Base-by-base conservation (phyloP, 2,888 invertebrate genomes). In the Eugnorisma glareosa region DNA sequence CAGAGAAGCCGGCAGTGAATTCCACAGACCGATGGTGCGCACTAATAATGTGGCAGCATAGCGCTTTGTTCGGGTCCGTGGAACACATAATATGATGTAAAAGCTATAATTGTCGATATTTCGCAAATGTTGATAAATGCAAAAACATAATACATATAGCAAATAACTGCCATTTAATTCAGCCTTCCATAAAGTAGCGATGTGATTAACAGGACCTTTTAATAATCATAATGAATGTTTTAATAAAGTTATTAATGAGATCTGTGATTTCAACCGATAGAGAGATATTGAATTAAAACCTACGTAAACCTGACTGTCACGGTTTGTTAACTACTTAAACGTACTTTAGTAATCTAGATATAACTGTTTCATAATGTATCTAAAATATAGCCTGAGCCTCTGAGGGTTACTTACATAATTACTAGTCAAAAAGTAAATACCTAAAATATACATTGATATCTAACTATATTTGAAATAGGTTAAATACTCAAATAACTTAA, bases 161-260 rank as follows among this genome's bases (percentile, higher is more conserved):
- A 81, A 67, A 73, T 81, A 43, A 74, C 61, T 74, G 18, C 13
- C 18, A 66, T 67, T 67, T 74, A 37, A 54, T 45, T 67, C 43
- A 21, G 15, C 37, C n/a, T 61, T 28, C 31, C 67, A 43, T 67
- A 79, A 81, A 31, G n/a, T 35, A 37, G 21, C 37, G 15, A 31
- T 21, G 31, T 37, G n/a, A 72, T 37, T 61, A 48, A 59, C 35
- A 31, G 31, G 37, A 63, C 24, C 15, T 74, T 40, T 72, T 63
- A 21, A 73, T 67, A 3, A 67, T 35, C 43, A 18, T 35, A 64
- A 40, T 24, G 51, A 81, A 73, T 67, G n/a, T 51, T 59, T 48
- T 51, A 64, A 80, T 80, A 21, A 37, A 18, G 1, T 45, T 31
- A 8, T 51, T 59, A 57, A 73, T 59, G 24, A 31, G 43, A 73